Base-by-base conservation (phyloP, 1,140 invertebrate species). In the Oreohelix idahoensis region DNA sequence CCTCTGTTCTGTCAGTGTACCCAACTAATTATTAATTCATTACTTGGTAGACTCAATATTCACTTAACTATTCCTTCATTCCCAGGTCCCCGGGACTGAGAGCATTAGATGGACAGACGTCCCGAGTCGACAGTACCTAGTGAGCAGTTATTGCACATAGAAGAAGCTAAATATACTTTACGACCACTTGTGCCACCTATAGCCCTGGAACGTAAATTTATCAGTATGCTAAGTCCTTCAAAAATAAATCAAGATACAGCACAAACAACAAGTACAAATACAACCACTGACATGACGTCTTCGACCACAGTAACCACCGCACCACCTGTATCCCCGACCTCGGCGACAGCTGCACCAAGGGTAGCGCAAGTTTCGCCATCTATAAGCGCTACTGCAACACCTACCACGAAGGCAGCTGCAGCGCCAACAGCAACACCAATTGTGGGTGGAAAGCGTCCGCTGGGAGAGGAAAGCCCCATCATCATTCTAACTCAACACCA, bases 161-260 rank as follows among this genome's bases (percentile, higher is more conserved):
- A n/a, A n/a, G n/a, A n/a, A n/a, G n/a, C n/a, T n/a, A n/a, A n/a
- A n/a, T n/a, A n/a, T n/a, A n/a, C n/a, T n/a, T n/a, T n/a, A n/a
- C n/a, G n/a, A n/a, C n/a, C n/a, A n/a, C n/a, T n/a, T n/a, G n/a
- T n/a, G n/a, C n/a, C n/a, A n/a, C n/a, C n/a, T n/a, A n/a, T n/a
- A n/a, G n/a, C n/a, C n/a, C n/a, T n/a, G n/a, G n/a, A 90, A 85
- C 85, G 86, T 79, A 84, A 86, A 66, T 82, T 88, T 70, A 88
- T 91, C 80, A 90, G 82, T 76, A 90, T 91, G 90, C 87, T 83
- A 39, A 81, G 26, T 38, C 51, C 77, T 90, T 89, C 88, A 76
- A 32, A 78, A 51, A 5, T 2, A 4, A 39, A 10, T 26, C 84
- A 79, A 76, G 85, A 79, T 26, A 36, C 77, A 42, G n/a, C 49